phyloP scores from a whole-genome alignment of 2,797 vertebrate genomes.

The Rhabdophis nuchalis region DNA sequence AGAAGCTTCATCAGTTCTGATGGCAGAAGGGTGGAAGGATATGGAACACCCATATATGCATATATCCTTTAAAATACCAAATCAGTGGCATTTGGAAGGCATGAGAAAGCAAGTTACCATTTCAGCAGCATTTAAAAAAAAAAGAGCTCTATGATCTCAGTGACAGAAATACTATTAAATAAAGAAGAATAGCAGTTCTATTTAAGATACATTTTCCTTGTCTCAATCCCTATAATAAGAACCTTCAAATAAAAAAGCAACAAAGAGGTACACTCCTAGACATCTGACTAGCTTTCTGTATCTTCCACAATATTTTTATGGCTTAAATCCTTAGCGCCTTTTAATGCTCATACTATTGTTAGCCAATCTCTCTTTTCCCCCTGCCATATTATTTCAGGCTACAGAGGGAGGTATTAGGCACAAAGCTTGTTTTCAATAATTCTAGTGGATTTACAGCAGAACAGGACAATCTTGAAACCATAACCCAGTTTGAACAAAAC shows the following conservation, averaged over 20 bases:
- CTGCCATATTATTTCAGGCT: background rate
- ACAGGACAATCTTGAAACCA: background rate
- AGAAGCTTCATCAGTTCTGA: background rate
- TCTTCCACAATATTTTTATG: background rate
- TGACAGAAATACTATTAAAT: background rate
- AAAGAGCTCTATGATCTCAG: background rate
- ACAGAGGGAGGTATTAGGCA: background rate
- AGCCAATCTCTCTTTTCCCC: background rate
- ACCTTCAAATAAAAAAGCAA: background rate
- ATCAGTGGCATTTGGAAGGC: background rate
- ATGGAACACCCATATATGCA: background rate
- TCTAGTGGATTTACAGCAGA: background rate
- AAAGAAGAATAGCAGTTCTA: background rate
- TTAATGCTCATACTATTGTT: background rate
- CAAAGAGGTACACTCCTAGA: background rate
- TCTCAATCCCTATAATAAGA: background rate
- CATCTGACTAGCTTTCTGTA: background rate
- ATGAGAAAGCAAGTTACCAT: background rate
- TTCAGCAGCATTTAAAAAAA: background rate
- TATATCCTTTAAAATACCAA: background rate
- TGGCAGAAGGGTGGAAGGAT: background rate
- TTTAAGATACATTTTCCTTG: background rate
- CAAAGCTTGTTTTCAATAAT: background rate
- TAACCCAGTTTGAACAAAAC: background rate
- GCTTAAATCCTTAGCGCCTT: background rate